Base-by-base conservation (phyloP, 2,113 vertebrate species). In the Pandion haliaetus region DNA sequence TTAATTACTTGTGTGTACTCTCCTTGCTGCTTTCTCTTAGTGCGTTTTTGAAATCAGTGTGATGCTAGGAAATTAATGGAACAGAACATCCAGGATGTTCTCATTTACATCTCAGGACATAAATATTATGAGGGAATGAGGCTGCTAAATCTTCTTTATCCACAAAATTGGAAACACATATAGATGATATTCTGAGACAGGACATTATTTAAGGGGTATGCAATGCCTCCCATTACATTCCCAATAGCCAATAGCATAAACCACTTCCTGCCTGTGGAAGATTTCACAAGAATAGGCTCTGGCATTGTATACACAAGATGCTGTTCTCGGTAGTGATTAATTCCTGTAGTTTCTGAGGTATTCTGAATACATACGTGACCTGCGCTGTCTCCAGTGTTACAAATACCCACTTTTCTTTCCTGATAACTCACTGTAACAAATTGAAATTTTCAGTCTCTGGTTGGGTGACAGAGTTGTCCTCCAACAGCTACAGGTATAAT, bases 121-220 rank as follows among this genome's bases (percentile, higher is more conserved):
- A 90, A 77, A 52, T 57, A 50, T 45, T 83, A 70, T 47, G 66
- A 82, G 71, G 31, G 40, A 90, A 90, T 61, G 69, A 92, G 50
- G 36, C 38, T 86, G 72, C 69, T 95, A 73, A 94, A 83, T 93
- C 54, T 87, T 67, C 14, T 92, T 94, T 92, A 82, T 69, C 86
- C 42, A 10, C 63, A 67, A 74, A 91, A 84, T 34, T 84, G 29
- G 38, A 86, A 86, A 84, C 2, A 1, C 0, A 0, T 42, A 57
- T 71, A 79, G 65, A 84, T 91, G 88, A 55, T 92, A 63, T 77
- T 86, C 58, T 84, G 44, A 86, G 54, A 76, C 19, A 50, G 40
- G 83, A 71, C 16, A 21, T 91, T 55, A 50, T 94, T 92, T 86
- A 93, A 67, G 36, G 12, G 9, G 14, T 18, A 47, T 45, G 63